Percentiles rank a stretch among this genome's conserved stretches.
Evolutionary conservation across 2,113 vertebrate genomes (phyloP).

Genomic region (Azemiops feae): DNA sequence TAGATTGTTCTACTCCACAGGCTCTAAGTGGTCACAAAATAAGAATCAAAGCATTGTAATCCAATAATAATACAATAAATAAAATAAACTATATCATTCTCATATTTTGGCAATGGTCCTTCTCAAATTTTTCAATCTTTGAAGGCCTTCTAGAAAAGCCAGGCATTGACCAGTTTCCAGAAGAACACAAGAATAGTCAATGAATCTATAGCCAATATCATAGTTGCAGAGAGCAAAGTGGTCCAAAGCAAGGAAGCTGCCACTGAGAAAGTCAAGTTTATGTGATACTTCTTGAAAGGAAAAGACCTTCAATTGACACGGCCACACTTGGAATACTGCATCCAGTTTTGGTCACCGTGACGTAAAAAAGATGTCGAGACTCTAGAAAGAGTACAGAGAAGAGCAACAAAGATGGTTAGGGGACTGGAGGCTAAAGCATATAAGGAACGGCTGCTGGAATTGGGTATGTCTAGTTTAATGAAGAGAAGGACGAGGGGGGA

Average conservation of each 20-base stretch:
- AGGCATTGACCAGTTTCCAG: neutral
- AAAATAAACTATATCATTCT: neutral
- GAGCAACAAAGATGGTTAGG: too few relatives aligned
- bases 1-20: neutral
- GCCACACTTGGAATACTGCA: too few relatives aligned
- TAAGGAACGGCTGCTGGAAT: too few relatives aligned
- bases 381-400: too few relatives aligned
- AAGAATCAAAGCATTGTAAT: neutral
- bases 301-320: neutral
- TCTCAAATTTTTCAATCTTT: neutral
- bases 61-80: neutral
- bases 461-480: too few relatives aligned
- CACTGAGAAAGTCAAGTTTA: neutral
- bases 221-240: neutral
- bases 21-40: neutral
- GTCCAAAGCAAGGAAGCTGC: neutral
- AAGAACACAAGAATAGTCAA: neutral
- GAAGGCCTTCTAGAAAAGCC: neutral
- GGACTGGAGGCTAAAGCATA: too few relatives aligned
- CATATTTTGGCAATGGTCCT: neutral
- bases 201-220: neutral
- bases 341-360: too few relatives aligned
- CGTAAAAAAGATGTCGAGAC: too few relatives aligned
- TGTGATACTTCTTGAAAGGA: neutral
- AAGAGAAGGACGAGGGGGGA: too few relatives aligned